Evolutionary conservation across 2,797 vertebrate species (phyloP).

Genomic region (Gobionotothen gibberifrons): DNA sequence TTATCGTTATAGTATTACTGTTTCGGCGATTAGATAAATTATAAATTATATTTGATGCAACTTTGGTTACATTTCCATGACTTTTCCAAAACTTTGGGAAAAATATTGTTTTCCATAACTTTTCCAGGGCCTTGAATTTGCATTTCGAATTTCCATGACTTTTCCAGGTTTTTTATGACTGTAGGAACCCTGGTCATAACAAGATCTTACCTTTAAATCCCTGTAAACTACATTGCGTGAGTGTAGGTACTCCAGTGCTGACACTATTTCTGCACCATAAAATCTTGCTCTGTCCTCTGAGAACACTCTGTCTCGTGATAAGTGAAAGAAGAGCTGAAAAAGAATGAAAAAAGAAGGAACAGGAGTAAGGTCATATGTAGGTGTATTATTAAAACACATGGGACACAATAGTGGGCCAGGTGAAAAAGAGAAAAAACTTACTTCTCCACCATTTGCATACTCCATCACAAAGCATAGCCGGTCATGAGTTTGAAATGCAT

Average conservation of each 20-base stretch:
- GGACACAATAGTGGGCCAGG: not conserved
- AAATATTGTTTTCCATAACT: no score
- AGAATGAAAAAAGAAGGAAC: not conserved
- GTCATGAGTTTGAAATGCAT: slow-evolving; percentile 96
- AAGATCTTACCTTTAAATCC: slow-evolving; percentile 90
- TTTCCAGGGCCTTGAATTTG: no score
- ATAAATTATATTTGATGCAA: no score
- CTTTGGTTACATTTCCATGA: no score
- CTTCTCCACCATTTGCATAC: slow-evolving; percentile 97
- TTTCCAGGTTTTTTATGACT: no score
- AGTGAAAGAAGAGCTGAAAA: slow-evolving; percentile 92
- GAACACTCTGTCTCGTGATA: slow-evolving; percentile 94
- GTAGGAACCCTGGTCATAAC: no score
- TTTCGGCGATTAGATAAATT: no score
- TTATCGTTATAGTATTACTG: no score
- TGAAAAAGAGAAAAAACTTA: slow-evolving; percentile 66
- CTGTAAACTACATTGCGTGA: slow-evolving; percentile 95
- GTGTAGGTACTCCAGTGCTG: slow-evolving; percentile 94
- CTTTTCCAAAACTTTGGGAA: no score
- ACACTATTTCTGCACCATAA: slow-evolving; percentile 96
- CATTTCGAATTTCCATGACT: no score
- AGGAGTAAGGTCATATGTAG: not conserved
- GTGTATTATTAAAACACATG: not conserved
- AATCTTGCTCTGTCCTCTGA: slow-evolving; percentile 93
- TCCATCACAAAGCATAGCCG: slow-evolving; percentile 98